Evolutionary conservation across 1,140 invertebrate genomes (phyloP).

Genomic region (Sitophilus oryzae): DNA sequence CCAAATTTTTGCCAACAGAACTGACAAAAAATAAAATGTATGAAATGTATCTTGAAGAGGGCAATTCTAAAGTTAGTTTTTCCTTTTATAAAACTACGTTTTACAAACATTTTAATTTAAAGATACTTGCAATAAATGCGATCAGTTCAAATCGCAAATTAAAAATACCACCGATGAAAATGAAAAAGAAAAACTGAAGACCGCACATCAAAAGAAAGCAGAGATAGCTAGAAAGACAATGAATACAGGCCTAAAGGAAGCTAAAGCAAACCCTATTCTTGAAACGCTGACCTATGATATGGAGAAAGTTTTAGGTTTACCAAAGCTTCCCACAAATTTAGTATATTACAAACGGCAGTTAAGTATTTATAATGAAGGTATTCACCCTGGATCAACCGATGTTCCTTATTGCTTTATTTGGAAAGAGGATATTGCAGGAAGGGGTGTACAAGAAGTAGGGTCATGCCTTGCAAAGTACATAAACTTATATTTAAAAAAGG

Average conservation of each 20-base stretch:
- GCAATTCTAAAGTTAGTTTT: too few relatives aligned
- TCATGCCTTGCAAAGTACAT: too few relatives aligned
- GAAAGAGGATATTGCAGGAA: too few relatives aligned
- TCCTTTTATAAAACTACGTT: constrained; percentile 1
- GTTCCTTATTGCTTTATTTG: too few relatives aligned
- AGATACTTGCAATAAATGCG: constrained; percentile 11
- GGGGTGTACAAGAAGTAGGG: too few relatives aligned
- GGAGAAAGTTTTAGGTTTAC: constrained; percentile 9
- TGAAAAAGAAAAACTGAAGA: not conserved
- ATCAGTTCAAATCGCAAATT: constrained; percentile 4
- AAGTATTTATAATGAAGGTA: too few relatives aligned
- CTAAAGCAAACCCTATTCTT: not conserved
- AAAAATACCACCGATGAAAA: not conserved
- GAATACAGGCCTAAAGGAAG: not conserved
- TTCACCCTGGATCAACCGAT: too few relatives aligned
- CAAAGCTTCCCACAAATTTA: constrained; percentile 10
- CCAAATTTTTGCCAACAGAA: too few relatives aligned
- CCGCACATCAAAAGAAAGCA: not conserved
- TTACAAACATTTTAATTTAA: constrained; percentile 5
- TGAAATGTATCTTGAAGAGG: too few relatives aligned
- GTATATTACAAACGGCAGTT: constrained; percentile 15
- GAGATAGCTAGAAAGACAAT: not conserved
- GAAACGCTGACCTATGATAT: constrained; percentile 7
- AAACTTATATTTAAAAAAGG: too few relatives aligned
- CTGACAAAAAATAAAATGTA: too few relatives aligned